Percentiles rank a stretch among this genome's conserved stretches.
These are phyloP conservation scores for Rhinichthys osculus DNA, from an alignment of 2,797 vertebrate species.

Conservation along the genomic window DNA sequence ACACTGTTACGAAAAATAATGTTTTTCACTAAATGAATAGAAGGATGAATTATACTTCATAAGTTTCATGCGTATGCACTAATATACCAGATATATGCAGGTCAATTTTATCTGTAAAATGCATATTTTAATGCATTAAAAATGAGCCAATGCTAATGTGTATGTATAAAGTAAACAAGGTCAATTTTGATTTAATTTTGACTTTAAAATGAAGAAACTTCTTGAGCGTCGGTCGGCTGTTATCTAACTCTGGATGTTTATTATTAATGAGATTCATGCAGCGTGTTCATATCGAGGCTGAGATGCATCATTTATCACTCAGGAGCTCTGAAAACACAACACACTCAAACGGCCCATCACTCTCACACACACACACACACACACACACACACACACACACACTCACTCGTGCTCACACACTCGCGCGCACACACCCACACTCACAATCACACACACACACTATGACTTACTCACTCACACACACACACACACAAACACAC, in stretches of 20 bases:
- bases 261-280: slow-evolving; percentile 16
- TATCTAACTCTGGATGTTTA: background rate
- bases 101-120: background rate
- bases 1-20: background rate
- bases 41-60: background rate
- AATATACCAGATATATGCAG: background rate
- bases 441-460: too few species aligned
- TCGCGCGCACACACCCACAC: background rate
- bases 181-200: background rate
- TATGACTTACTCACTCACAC: background rate
- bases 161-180: background rate
- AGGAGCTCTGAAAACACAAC: background rate
- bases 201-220: background rate
- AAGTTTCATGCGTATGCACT: background rate
- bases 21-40: background rate
- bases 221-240: background rate
- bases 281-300: background rate
- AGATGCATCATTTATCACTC: slow-evolving; percentile 16
- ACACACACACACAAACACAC: too few species aligned
- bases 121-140: background rate
- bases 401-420: too few species aligned
- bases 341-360: background rate
- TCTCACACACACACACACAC: background rate
- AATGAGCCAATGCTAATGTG: background rate
- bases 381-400: too few species aligned